A percentile compares a stretch with the other conserved stretches of the same genome.
Evolutionary conservation across 2,797 vertebrate species (phyloP).

Genomic region (Etheostoma nigrum): DNA sequence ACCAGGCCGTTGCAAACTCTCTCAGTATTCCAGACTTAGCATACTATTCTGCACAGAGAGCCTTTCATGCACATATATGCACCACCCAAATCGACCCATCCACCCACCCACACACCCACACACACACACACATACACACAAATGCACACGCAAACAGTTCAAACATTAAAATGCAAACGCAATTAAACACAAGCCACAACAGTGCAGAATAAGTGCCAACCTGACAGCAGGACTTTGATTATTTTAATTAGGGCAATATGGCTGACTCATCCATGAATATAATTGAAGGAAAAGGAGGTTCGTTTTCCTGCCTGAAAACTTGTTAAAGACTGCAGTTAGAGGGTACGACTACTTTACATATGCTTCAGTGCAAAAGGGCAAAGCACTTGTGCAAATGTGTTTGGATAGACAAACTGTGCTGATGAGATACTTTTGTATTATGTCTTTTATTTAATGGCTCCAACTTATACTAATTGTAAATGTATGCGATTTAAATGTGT

Average conservation of each 20-base stretch:
- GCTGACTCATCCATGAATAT: constrained; percentile 70
- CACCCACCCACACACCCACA: constrained; percentile 20
- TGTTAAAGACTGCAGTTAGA: constrained; percentile 29
- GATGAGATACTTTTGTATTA: constrained; percentile 68
- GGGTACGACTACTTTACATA: constrained; percentile 46
- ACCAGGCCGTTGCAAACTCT: constrained; percentile 49
- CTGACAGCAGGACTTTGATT: constrained; percentile 78
- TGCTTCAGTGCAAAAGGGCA: constrained; percentile 47
- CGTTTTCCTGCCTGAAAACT: constrained; percentile 28
- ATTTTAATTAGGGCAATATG: constrained; percentile 80
- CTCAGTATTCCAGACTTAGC: constrained; percentile 53
- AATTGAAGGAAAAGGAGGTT: constrained; percentile 54
- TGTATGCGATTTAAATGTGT: constrained; percentile 75
- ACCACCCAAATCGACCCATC: constrained; percentile 17
- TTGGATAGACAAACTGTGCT: constrained; percentile 67
- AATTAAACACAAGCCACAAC: constrained; percentile 75
- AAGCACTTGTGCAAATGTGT: constrained; percentile 69
- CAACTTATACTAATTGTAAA: constrained; percentile 73
- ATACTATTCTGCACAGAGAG: constrained; percentile 50
- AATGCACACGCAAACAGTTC: constrained; percentile 33
- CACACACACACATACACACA: constrained; percentile 9
- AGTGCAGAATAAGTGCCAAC: constrained; percentile 64
- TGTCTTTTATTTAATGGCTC: constrained; percentile 65
- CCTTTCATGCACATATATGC: constrained; percentile 35
- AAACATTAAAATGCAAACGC: constrained; percentile 78